Conservation (phyloP, 2,888 invertebrate genomes). For the Apodemia duryi region DNA sequence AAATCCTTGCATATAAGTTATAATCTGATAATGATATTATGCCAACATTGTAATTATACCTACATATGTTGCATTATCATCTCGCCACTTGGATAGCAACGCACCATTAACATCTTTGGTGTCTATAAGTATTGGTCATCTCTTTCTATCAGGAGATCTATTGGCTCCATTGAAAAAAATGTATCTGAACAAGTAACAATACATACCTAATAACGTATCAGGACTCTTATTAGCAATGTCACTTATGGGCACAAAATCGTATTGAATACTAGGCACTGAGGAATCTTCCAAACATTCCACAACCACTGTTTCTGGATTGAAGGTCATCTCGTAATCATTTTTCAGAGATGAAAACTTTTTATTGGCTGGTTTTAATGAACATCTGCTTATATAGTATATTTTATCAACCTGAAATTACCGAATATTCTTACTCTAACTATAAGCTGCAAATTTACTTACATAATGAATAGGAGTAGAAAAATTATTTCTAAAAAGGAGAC, state of each 20-base stretch:
- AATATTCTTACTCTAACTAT: background rate
- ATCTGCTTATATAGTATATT: constrained; percentile 92
- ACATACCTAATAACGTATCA: constrained; percentile 85
- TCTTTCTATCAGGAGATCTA: too few species aligned
- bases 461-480: background rate
- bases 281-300: constrained; percentile 79
- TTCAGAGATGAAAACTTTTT: constrained; percentile 90
- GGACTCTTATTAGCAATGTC: constrained; percentile 83
- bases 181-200: background rate
- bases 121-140: too few species aligned
- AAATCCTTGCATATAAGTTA: too few species aligned
- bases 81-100: too few species aligned
- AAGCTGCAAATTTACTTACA: too few species aligned
- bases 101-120: too few species aligned
- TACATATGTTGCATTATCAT: too few species aligned
- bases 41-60: too few species aligned
- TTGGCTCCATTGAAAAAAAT: background rate
- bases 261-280: constrained; percentile 86
- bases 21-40: too few species aligned
- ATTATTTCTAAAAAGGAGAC: too few species aligned
- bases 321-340: constrained; percentile 98
- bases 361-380: constrained; percentile 94
- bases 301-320: constrained; percentile 85
- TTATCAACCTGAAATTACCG: constrained; percentile 81
- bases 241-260: constrained; percentile 87